Conservation (phyloP, 2,888 invertebrate genomes). For the Pterostichus niger region DNA sequence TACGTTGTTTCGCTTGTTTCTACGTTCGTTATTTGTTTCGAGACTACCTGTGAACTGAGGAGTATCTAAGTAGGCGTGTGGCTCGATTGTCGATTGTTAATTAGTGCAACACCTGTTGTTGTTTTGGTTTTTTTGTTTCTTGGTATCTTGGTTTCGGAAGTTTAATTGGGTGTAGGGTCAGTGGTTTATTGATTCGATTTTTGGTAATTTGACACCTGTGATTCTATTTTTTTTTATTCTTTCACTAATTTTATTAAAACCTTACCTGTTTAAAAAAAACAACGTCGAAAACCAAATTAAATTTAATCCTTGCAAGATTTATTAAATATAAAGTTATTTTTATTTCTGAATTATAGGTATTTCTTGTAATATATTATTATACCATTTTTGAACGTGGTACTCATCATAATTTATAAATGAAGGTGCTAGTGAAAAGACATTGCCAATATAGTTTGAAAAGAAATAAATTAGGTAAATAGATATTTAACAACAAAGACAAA, state of each 20-base stretch:
- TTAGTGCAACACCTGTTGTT: slow-evolving; percentile 61
- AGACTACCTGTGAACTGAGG: slow-evolving; percentile 45
- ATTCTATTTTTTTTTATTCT: slow-evolving; percentile 44
- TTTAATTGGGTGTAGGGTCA: slow-evolving; percentile 54
- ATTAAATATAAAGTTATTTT: no score
- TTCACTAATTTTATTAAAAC: neutral
- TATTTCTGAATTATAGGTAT: no score
- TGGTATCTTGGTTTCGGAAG: slow-evolving; percentile 44
- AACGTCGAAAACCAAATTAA: no score
- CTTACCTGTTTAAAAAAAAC: no score
- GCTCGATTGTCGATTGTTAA: slow-evolving; percentile 59
- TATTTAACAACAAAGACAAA: no score
- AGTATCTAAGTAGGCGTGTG: slow-evolving; percentile 14
- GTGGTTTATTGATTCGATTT: slow-evolving; percentile 54
- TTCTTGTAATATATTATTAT: no score
- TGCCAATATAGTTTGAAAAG: no score
- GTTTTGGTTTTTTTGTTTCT: slow-evolving; percentile 44
- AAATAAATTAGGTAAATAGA: no score
- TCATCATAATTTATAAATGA: no score
- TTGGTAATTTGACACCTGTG: slow-evolving; percentile 51
- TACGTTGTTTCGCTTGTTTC: slow-evolving; percentile 31
- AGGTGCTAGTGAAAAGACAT: no score
- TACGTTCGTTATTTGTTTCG: slow-evolving; percentile 50
- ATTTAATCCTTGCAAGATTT: no score
- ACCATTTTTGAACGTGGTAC: no score